These are phyloP conservation scores for Dastarcus helophoroides DNA, from an alignment of 2,888 invertebrate genomes.

Conservation along the genomic window DNA sequence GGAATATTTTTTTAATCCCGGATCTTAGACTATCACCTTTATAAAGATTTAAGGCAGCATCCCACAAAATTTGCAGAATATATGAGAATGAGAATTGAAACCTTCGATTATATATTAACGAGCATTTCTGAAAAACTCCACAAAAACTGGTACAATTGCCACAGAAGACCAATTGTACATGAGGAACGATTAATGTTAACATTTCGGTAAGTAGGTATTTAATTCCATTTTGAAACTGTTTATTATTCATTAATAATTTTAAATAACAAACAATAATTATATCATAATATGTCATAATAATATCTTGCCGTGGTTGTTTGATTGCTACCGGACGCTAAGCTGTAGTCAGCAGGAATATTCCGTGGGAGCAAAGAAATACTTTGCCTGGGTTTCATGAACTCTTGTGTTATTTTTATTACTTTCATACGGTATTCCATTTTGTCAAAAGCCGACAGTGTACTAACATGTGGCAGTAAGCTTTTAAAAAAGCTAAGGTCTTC, in stretches of 20 bases:
- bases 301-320: too few relatives aligned
- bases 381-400: background rate
- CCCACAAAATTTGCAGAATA: constrained; percentile 7
- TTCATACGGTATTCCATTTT: constrained; percentile 12
- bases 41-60: constrained; percentile 4
- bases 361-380: too few relatives aligned
- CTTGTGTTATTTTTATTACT: constrained; percentile 10
- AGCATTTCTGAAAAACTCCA: constrained; percentile 7
- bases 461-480: constrained; percentile 14
- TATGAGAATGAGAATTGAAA: constrained; percentile 6
- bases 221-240: too few relatives aligned
- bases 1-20: too few relatives aligned
- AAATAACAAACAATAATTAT: too few relatives aligned
- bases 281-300: too few relatives aligned
- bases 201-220: constrained; percentile 8
- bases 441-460: constrained; percentile 10
- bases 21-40: too few relatives aligned
- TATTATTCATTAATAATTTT: too few relatives aligned
- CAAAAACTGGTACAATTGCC: constrained; percentile 9
- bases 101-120: constrained; percentile 11
- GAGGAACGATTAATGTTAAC: constrained; percentile 10
- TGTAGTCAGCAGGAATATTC: too few relatives aligned
- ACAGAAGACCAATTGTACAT: constrained; percentile 6
- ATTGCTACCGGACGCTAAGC: too few relatives aligned
- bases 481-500: constrained; percentile 3